phyloP scores from a whole-genome alignment of 2,888 invertebrate genomes.

The Callyntrura sp. region DNA sequence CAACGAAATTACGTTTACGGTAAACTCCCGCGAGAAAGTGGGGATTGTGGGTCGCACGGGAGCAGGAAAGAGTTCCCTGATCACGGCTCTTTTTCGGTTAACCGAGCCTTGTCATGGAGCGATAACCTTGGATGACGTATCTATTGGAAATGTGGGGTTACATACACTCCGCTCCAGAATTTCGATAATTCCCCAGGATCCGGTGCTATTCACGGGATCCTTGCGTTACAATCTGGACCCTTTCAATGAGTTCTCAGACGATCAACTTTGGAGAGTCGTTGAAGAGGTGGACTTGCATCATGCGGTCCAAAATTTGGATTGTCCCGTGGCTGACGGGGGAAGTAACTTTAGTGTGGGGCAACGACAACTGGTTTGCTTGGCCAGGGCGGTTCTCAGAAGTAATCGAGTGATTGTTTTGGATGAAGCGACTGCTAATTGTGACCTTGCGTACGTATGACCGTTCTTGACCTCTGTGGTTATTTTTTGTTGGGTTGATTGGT shows the following conservation, averaged over 20 bases:
- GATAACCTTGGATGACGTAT: constrained; percentile 59
- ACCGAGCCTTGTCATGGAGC: constrained; percentile 87
- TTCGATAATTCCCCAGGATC: constrained; percentile 97
- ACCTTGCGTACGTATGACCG: constrained; percentile 93
- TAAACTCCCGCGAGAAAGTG: constrained; percentile 25
- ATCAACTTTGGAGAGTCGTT: constrained; percentile 93
- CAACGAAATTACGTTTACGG: no score
- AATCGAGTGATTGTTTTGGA: constrained; percentile 95
- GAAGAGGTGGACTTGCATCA: constrained; percentile 87
- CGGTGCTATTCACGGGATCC: constrained; percentile 94
- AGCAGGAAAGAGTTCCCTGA: constrained; percentile 90
- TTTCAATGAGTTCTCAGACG: constrained; percentile 92
- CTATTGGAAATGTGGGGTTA: no score
- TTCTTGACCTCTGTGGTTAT: no score
- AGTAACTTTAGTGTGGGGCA: constrained; percentile 81
- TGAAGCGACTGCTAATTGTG: constrained; percentile 98
- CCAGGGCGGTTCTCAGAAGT: constrained; percentile 91
- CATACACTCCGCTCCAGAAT: constrained; percentile 90
- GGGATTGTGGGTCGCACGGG: constrained; percentile 50
- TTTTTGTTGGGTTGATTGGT: no score
- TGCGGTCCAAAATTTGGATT: constrained; percentile 74
- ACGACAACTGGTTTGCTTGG: constrained; percentile 79
- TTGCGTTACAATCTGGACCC: constrained; percentile 96
- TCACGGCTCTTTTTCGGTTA: constrained; percentile 93
- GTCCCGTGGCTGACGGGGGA: constrained; percentile 79